Base-by-base conservation (phyloP, 2,113 vertebrate genomes). In the Aix galericulata region DNA sequence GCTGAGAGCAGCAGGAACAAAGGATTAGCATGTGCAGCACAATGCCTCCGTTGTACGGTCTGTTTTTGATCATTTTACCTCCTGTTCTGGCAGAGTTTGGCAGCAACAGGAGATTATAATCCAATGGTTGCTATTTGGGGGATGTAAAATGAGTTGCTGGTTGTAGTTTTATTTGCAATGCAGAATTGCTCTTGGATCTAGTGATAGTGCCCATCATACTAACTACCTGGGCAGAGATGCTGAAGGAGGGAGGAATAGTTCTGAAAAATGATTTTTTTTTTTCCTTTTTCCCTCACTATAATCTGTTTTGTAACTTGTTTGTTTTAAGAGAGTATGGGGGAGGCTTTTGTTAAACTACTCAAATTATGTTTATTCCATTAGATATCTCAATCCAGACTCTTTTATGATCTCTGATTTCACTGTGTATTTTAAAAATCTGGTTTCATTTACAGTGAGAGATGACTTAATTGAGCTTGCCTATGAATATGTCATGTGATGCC, bases 331-430 rank as follows among this genome's bases (percentile, higher is more conserved):
- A 50, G 10, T 1, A 9, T 75, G 75, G 73, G 18, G 6, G 36
- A 89, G 88, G 25, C 46, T 78, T 44, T 22, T 77, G 46, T 91
- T 86, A 58, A 66, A 25, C 32, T 81, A 18, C 36, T 89, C n/a
- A 59, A 52, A 82, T 86, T 52, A 20, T 90, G 82, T 90, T 69
- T 88, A 22, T 55, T 82, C 59, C 21, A 60, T 79, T 80, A 77
- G 71, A 67, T 66, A 22, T 91, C 21, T 95, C 27, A 64, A 36
- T 91, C 42, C 36, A n/a, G 44, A 63, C 59, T 88, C 75, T 77
- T 74, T 94, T 93, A 83, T 89, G 60, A 80, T 94, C 69, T 91
- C 74, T 53, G 18, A 81, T 92, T 93, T 93, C 86, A 71, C 12
- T 58, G 68, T 60, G 76, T 87, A n/a, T 88, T 84, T 92, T 89